These are phyloP conservation scores for Nicator chloris DNA, from an alignment of 2,113 vertebrate genomes.

Conservation along the genomic window DNA sequence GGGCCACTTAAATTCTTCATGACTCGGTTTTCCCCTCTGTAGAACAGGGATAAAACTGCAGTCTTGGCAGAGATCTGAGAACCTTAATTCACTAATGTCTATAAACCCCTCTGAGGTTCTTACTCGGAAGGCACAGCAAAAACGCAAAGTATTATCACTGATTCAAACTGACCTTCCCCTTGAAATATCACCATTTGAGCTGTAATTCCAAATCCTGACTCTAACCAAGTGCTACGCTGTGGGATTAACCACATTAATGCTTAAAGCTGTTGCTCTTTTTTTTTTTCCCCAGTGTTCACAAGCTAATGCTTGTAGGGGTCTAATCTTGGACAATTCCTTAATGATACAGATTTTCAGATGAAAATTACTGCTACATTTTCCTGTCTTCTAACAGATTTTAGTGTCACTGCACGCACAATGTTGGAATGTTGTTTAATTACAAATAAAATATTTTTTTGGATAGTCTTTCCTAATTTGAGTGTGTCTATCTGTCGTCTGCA, in stretches of 20 bases:
- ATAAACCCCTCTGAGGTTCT: slow-evolving; percentile 56
- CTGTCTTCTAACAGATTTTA: slow-evolving; percentile 19
- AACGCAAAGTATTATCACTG: slow-evolving; percentile 59
- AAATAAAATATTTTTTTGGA: neutral
- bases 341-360: slow-evolving; percentile 63
- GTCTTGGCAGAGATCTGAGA: slow-evolving; percentile 47
- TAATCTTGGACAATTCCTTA: slow-evolving; percentile 71
- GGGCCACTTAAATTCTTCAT: neutral
- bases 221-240: slow-evolving; percentile 64
- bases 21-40: neutral
- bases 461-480: slow-evolving; percentile 1
- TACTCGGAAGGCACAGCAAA: slow-evolving; percentile 31
- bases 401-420: neutral
- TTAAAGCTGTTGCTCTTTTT: slow-evolving; percentile 70
- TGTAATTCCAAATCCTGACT: slow-evolving; percentile 71
- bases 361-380: slow-evolving; percentile 50
- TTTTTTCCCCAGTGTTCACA: slow-evolving; percentile 18
- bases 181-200: slow-evolving; percentile 71
- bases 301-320: slow-evolving; percentile 57
- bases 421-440: slow-evolving; percentile 34
- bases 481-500: slow-evolving; percentile 29
- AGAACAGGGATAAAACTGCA: slow-evolving; percentile 15
- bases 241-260: slow-evolving; percentile 73
- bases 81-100: slow-evolving; percentile 61
- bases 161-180: slow-evolving; percentile 72